phyloP scores from a whole-genome alignment of 2,113 vertebrate species.

The Clarias macrocephalus region DNA sequence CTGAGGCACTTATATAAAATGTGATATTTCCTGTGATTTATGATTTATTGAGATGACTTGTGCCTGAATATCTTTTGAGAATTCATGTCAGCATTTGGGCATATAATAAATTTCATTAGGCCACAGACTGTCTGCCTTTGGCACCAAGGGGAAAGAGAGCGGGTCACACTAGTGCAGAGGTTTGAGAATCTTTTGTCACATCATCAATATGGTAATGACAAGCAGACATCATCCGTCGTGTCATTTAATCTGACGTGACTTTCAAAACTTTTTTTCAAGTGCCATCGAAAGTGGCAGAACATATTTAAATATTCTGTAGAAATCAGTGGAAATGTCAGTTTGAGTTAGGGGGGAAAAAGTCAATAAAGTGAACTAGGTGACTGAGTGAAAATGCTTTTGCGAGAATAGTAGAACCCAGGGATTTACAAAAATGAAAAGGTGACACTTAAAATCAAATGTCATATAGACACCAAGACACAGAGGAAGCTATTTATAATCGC shows the following conservation, averaged over 20 bases:
- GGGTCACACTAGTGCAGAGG: conserved; percentile 42
- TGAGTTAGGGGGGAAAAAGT: not conserved
- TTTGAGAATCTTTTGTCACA: conserved; percentile 43
- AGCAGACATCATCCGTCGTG: conserved; percentile 36
- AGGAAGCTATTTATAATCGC: not conserved
- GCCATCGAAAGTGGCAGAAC: conserved; percentile 10
- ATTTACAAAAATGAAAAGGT: not conserved
- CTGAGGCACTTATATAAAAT: conserved; percentile 13
- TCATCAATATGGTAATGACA: conserved; percentile 55
- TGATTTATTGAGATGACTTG: conserved; percentile 41
- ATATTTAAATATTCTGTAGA: conserved; percentile 4
- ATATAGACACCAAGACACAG: not conserved
- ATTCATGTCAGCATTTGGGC: conserved; percentile 47
- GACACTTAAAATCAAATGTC: not conserved
- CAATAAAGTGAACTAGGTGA: not conserved
- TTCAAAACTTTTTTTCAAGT: conserved; percentile 42
- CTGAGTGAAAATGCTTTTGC: not conserved
- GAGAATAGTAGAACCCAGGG: not conserved
- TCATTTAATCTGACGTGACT: conserved; percentile 34
- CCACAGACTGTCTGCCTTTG: conserved; percentile 43
- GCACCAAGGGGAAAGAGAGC: conserved; percentile 20
- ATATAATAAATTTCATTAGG: conserved; percentile 42
- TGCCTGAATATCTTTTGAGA: conserved; percentile 44
- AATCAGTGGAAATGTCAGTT: not conserved
- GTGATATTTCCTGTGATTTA: conserved; percentile 47